These are phyloP conservation scores for Neomorphus geoffroyi DNA, from an alignment of 2,797 vertebrate species.

Conservation along the genomic window DNA sequence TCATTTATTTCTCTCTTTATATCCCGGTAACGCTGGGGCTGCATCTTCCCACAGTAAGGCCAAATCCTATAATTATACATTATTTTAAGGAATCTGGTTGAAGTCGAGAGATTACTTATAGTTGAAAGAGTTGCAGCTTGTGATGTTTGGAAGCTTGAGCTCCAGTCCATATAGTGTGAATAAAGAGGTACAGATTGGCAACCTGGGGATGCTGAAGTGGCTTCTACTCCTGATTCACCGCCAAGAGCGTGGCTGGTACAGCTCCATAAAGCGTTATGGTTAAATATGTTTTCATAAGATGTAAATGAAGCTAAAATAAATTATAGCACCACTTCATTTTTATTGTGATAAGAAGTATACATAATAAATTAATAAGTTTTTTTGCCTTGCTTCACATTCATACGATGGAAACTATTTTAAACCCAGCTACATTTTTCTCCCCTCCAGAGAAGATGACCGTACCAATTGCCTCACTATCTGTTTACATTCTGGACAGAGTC, in stretches of 20 bases:
- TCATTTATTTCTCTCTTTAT: background rate
- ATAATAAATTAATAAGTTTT: background rate
- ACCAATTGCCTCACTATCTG: slow-evolving; percentile 63
- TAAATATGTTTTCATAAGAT: slow-evolving; percentile 22
- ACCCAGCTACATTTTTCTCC: background rate
- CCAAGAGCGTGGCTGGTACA: background rate
- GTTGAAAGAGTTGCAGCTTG: background rate
- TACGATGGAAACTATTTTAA: slow-evolving; percentile 38
- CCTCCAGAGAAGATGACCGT: slow-evolving; percentile 45
- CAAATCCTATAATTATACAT: background rate
- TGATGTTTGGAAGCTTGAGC: background rate
- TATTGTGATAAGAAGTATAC: slow-evolving; percentile 39
- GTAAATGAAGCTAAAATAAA: slow-evolving; percentile 33
- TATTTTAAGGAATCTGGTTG: background rate
- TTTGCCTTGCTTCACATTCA: background rate
- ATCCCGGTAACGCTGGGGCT: background rate
- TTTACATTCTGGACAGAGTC: slow-evolving; percentile 58
- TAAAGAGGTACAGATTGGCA: slow-evolving; percentile 1
- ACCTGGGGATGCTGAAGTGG: background rate
- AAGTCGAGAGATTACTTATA: background rate
- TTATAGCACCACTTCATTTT: slow-evolving; percentile 32
- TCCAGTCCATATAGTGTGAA: background rate
- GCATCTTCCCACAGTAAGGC: background rate
- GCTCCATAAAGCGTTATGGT: background rate
- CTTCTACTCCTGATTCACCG: background rate